Base-by-base conservation (phyloP, 2,113 vertebrate genomes). In the Dolichallabes microphthalmus region DNA sequence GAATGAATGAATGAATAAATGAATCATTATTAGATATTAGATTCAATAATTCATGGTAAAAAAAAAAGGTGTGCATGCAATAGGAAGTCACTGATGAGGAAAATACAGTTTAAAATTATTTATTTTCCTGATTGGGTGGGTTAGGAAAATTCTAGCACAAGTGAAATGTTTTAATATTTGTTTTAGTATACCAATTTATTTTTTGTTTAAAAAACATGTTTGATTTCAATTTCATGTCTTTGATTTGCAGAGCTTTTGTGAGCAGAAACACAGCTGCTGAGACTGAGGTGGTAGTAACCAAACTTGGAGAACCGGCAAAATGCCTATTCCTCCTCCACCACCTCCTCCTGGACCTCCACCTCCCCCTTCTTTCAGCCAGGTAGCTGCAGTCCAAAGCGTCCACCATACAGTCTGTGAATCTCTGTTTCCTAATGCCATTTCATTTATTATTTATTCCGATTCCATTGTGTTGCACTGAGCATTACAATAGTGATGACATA, bases 261-360 rank as follows among this genome's bases (percentile, higher is more conserved):
- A 86, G 90, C 83, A 90, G 77, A 11, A 6, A 80, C 27, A 50
- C 58, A 91, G 85, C 87, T 5, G 84, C 89, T 52, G 80, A 88
- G 90, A 82, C 90, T 91, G 86, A 89, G 90, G 89, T 79, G 85
- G 92, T 45, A 81, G 53, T 53, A 14, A 58, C 58, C 71, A 7
- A 64, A 35, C 77, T 79, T 61, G n/a, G 20, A n/a, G 92, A 91
- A 90, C 90, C 35, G 2, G 27, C 95, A 96, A 89, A 91, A 99
- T 99, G 98, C 97, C 98, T 19, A 95, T 96, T 91, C 97, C 97
- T 91, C 97, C 97, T 90, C 96, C 96, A 30, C 96, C 96, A 3
- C 96, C 96, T 0, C 96, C 96, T 1, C 96, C 93, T 1, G 94
- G 96, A 78, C 96, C 97, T 80, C 97, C 97, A 0, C 97, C 97